A percentile compares a stretch with the other conserved stretches of the same genome.
Evolutionary conservation across 1,140 invertebrate species (phyloP).

Genomic region (Paraescarpia echinospica): DNA sequence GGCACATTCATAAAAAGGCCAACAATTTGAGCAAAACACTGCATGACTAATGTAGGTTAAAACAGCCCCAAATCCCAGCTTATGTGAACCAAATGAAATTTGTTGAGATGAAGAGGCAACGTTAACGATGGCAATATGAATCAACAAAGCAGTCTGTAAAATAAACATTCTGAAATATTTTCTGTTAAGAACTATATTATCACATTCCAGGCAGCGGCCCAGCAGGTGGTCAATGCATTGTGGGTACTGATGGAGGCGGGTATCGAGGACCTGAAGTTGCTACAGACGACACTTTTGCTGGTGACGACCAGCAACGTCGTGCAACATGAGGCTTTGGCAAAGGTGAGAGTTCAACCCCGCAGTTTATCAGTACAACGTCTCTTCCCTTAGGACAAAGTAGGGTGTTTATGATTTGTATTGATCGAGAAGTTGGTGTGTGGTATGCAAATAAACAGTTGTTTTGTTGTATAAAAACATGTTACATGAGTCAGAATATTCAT

Average conservation of each 20-base stretch:
- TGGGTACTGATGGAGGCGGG: slow-evolving; percentile 91
- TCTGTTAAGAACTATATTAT: neutral
- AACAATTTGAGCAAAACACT: no score
- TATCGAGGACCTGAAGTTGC: slow-evolving; percentile 91
- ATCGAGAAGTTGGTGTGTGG: neutral
- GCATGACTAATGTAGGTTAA: no score
- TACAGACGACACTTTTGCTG: slow-evolving; percentile 92
- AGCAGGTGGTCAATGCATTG: slow-evolving; percentile 88
- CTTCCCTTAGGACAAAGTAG: neutral
- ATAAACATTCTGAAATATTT: no score
- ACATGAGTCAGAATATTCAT: no score
- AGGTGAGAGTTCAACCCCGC: slow-evolving; percentile 63
- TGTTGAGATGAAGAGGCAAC: neutral
- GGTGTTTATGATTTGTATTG: neutral
- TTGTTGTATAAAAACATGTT: neutral
- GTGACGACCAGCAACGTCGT: slow-evolving; percentile 92
- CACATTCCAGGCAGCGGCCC: slow-evolving; percentile 68
- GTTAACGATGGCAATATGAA: no score
- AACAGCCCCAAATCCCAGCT: no score
- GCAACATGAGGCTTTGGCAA: slow-evolving; percentile 88
- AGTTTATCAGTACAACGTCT: neutral
- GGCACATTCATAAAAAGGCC: no score
- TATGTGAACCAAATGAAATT: no score
- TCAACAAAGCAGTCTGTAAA: no score
- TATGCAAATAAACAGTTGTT: neutral